These are phyloP conservation scores for Chelon auratus DNA, from an alignment of 2,797 vertebrate genomes.

Conservation along the genomic window DNA sequence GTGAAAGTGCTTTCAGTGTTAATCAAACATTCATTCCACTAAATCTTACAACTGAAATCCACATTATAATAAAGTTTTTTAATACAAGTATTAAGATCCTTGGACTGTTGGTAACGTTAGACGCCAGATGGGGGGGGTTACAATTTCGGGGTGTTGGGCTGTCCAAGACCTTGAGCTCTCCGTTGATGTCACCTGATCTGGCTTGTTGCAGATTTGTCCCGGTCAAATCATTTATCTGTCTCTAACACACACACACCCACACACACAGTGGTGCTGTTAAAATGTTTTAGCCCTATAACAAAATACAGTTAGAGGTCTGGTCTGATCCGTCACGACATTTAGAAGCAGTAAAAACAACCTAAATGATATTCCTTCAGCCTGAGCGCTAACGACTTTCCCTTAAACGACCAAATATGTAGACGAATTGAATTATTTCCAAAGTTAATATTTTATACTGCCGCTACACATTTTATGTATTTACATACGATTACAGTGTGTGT, in stretches of 20 bases:
- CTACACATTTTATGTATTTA: not conserved
- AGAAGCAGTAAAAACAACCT: not conserved
- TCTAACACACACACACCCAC: conserved; percentile 11
- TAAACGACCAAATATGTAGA: too few species aligned
- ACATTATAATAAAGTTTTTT: not conserved
- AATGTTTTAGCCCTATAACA: too few species aligned
- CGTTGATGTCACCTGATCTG: conserved; percentile 58
- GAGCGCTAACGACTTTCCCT: too few species aligned
- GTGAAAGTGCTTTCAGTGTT: not conserved
- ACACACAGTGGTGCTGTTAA: not conserved
- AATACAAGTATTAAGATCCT: conserved; percentile 2
- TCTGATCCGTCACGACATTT: not conserved
- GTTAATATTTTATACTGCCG: not conserved
- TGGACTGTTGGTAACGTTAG: conserved; percentile 40
- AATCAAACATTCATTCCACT: not conserved
- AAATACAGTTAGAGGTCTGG: not conserved
- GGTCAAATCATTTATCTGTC: conserved; percentile 22
- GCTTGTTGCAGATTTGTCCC: conserved; percentile 54
- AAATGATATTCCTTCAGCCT: too few species aligned
- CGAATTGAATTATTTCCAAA: not conserved
- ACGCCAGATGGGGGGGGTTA: conserved; percentile 16
- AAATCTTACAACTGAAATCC: too few species aligned
- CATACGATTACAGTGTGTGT: too few species aligned
- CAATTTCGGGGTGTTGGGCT: conserved; percentile 22
- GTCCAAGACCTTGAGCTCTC: conserved; percentile 38